Percentiles rank a stretch among this genome's conserved stretches.
These are phyloP conservation scores for Pogonomyrmex barbatus DNA, from an alignment of 1,140 invertebrate species.

Conservation along the genomic window DNA sequence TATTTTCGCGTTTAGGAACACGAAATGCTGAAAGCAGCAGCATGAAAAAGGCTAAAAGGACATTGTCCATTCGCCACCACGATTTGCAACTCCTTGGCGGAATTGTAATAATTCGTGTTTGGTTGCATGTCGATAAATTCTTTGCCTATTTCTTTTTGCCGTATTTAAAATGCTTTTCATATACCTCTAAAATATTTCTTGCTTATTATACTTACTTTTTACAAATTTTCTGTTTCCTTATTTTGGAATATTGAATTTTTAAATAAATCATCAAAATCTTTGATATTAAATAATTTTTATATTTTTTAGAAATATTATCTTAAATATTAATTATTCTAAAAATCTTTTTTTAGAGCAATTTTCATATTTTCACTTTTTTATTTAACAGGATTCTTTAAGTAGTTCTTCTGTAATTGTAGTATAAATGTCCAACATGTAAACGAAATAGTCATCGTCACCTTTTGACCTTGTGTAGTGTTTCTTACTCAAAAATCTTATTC, in stretches of 20 bases:
- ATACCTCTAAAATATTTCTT: background rate
- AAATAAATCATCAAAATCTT: background rate
- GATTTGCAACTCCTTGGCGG: constrained; percentile 4
- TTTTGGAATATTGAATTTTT: too few species aligned
- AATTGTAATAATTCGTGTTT: background rate
- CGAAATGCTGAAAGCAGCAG: constrained; percentile 62
- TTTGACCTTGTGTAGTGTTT: background rate
- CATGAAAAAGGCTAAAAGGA: constrained; percentile 14
- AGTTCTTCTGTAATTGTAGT: too few species aligned
- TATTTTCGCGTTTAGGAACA: constrained; percentile 48
- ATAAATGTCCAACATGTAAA: too few species aligned
- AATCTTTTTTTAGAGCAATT: background rate
- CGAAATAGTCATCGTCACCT: constrained; percentile 3
- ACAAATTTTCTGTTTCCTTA: too few species aligned
- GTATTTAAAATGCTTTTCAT: background rate
- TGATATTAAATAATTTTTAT: background rate
- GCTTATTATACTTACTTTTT: background rate
- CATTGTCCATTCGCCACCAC: constrained; percentile 4
- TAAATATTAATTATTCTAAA: background rate
- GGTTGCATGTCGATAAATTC: background rate
- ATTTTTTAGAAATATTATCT: background rate
- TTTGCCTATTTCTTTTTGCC: constrained; percentile 1
- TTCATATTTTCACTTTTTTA: background rate
- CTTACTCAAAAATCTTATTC: background rate
- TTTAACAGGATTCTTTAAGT: background rate